A percentile compares a stretch with the other conserved stretches of the same genome.
Evolutionary conservation across 2,797 vertebrate genomes (phyloP).

Genomic region (Diglossa cyanea): DNA sequence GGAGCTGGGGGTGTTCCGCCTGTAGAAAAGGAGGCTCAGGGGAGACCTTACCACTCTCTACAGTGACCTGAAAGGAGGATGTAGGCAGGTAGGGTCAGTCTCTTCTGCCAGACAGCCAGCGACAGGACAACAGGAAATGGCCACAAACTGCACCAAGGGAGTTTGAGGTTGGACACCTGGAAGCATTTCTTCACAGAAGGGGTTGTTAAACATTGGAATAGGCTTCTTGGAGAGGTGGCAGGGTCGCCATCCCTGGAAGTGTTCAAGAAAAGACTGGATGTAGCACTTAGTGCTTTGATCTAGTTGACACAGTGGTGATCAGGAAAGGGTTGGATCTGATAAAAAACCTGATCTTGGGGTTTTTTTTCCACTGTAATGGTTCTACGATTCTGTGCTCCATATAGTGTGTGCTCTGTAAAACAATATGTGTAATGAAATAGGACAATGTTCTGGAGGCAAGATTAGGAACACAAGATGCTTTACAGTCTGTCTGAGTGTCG

Average conservation of each 20-base stretch:
- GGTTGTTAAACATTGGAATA: not conserved
- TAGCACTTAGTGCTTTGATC: not conserved
- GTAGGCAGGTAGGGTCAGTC: not conserved
- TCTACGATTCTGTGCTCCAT: not conserved
- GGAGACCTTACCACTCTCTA: not conserved
- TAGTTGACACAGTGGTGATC: accelerated
- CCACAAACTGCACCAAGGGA: not conserved
- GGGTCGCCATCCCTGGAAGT: not conserved
- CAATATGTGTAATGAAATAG: not conserved
- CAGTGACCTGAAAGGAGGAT: not conserved
- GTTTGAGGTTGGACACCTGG: not conserved
- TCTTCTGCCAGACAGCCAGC: not conserved
- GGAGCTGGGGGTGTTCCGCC: not conserved
- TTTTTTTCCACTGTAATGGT: not conserved
- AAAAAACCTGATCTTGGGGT: too few species aligned
- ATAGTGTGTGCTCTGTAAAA: not conserved
- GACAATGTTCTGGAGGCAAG: not conserved
- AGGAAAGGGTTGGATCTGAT: not conserved
- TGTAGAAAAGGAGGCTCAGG: not conserved
- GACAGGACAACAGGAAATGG: not conserved
- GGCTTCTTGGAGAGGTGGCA: not conserved
- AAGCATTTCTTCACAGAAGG: not conserved
- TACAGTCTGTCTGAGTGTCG: not conserved
- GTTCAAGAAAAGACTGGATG: not conserved
- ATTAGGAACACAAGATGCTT: not conserved